A percentile compares a stretch with the other conserved stretches of the same genome.
phyloP scores from a whole-genome alignment of 2,113 vertebrate species.

The Epinephelus fuscoguttatus region DNA sequence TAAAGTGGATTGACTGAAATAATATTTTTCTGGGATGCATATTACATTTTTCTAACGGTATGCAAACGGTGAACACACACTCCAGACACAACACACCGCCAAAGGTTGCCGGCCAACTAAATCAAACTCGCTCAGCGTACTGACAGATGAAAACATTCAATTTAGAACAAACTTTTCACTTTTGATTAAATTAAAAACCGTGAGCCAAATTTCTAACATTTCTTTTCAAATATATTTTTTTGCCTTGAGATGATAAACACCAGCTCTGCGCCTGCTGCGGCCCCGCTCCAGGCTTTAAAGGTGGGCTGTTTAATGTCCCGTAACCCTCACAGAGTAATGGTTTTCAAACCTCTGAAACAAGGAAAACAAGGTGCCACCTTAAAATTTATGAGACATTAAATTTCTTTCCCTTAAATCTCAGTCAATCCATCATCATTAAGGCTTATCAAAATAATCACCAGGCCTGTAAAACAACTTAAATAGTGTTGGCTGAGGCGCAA shows the following conservation, averaged over 20 bases:
- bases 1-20: conserved; percentile 56
- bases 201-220: conserved; percentile 18
- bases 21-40: conserved; percentile 52
- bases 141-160: conserved; percentile 47
- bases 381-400: conserved; percentile 72
- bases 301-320: conserved; percentile 68
- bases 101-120: conserved; percentile 30
- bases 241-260: conserved; percentile 36
- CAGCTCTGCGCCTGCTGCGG: conserved; percentile 35
- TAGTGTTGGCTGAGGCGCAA: not conserved
- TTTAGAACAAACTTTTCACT: conserved; percentile 55
- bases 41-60: conserved; percentile 46
- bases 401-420: conserved; percentile 61
- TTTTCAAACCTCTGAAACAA: conserved; percentile 63
- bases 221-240: conserved; percentile 39
- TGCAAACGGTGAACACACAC: conserved; percentile 20
- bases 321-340: conserved; percentile 39
- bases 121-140: conserved; percentile 28
- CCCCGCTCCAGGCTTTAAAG: conserved; percentile 34
- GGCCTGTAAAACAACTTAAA: conserved; percentile 59
- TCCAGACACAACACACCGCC: conserved; percentile 13
- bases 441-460: conserved; percentile 69
- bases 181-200: conserved; percentile 36
- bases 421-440: conserved; percentile 74
- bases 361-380: conserved; percentile 67